These are phyloP conservation scores for Sceloporus tristichus DNA, from an alignment of 2,113 vertebrate species.

Conservation along the genomic window DNA sequence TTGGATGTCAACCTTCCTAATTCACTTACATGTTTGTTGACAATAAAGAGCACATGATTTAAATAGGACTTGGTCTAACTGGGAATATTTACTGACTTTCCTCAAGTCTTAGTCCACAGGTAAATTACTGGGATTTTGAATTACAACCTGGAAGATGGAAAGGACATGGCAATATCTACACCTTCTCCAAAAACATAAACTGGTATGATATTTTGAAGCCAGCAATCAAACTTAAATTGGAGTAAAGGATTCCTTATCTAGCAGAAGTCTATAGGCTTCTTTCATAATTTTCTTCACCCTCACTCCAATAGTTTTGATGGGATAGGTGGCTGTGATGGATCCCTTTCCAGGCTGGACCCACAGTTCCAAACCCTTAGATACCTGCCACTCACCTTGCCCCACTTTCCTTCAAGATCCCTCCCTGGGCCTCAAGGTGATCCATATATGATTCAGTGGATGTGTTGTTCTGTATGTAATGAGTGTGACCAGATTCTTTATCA, in stretches of 20 bases:
- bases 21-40: conserved; percentile 69
- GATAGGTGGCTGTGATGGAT: not conserved
- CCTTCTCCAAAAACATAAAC: not conserved
- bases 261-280: too few species aligned
- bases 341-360: too few species aligned
- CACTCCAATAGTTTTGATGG: not conserved
- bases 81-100: conserved; percentile 62
- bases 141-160: conserved; percentile 19
- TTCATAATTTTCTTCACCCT: not conserved
- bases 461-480: too few species aligned
- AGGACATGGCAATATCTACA: not conserved
- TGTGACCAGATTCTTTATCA: too few species aligned
- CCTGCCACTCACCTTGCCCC: too few species aligned
- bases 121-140: conserved; percentile 34
- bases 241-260: too few species aligned
- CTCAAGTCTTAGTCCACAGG: conserved; percentile 38
- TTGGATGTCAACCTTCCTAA: conserved; percentile 76
- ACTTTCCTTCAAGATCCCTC: too few species aligned
- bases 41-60: conserved; percentile 66
- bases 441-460: too few species aligned
- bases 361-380: too few species aligned
- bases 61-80: conserved; percentile 55
- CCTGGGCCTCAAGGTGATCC: too few species aligned
- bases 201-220: not conserved
- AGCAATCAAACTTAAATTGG: not conserved